phyloP scores from a whole-genome alignment of 2,888 invertebrate genomes.

The Molorchus minor region DNA sequence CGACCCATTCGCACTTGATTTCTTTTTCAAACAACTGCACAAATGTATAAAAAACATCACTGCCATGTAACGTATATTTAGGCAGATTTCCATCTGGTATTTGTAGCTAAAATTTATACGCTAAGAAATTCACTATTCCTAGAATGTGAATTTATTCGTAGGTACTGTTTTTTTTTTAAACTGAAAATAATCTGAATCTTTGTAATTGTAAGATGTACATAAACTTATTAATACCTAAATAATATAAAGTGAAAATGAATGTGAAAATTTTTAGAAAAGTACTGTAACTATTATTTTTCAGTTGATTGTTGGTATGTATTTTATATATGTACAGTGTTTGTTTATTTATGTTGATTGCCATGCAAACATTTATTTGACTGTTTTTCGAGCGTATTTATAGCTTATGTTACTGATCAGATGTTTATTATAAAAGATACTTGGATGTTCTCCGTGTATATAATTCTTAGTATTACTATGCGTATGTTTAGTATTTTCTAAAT shows the following conservation, averaged over 20 bases:
- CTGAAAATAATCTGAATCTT: slow-evolving; percentile 43
- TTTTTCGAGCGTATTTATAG: slow-evolving; percentile 38
- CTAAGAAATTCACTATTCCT: slow-evolving; percentile 27
- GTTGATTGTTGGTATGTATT: slow-evolving; percentile 49
- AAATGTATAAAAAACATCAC: slow-evolving; percentile 57
- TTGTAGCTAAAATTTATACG: slow-evolving; percentile 42
- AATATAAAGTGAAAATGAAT: slow-evolving; percentile 38
- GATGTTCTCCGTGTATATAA: slow-evolving; percentile 42
- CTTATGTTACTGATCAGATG: slow-evolving; percentile 50
- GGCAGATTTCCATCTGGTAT: slow-evolving; percentile 58
- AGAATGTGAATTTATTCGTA: slow-evolving; percentile 32
- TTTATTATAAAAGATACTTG: slow-evolving; percentile 46
- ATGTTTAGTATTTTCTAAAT: slow-evolving; percentile 40
- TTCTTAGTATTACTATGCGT: slow-evolving; percentile 39
- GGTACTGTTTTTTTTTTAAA: slow-evolving; percentile 36
- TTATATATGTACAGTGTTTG: slow-evolving; percentile 50
- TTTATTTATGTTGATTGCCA: slow-evolving; percentile 47
- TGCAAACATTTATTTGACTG: slow-evolving; percentile 49
- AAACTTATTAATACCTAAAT: slow-evolving; percentile 38
- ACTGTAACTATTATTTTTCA: slow-evolving; percentile 40
- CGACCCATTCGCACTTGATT: slow-evolving; percentile 23
- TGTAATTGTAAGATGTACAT: slow-evolving; percentile 48
- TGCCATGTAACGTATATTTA: slow-evolving; percentile 58
- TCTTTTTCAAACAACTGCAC: slow-evolving; percentile 48
- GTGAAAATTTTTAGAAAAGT: slow-evolving; percentile 41